Percentiles rank a stretch among this genome's conserved stretches.
Evolutionary conservation across 1,140 invertebrate genomes (phyloP).

Genomic region (Matsumurasca onukii): DNA sequence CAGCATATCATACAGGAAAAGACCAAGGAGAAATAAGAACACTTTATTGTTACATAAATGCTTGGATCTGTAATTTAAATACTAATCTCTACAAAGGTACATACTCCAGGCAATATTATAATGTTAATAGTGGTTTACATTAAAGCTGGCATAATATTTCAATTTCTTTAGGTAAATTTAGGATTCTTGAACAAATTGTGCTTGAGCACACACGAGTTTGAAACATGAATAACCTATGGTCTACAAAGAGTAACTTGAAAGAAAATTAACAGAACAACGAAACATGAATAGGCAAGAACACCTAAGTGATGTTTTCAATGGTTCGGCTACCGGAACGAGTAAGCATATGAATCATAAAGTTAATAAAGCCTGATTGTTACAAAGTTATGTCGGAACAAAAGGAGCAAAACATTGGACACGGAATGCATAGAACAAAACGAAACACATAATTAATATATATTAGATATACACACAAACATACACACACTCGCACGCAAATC

Average conservation of each 20-base stretch:
- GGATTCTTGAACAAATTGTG: conserved; percentile 9
- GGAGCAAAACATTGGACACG: background rate
- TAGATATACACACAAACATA: conserved; percentile 19
- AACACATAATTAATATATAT: conserved; percentile 17
- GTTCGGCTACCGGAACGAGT: background rate
- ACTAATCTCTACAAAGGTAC: conserved; percentile 26
- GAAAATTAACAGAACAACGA: background rate
- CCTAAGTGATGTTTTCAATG: conserved; percentile 7
- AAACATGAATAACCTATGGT: conserved; percentile 16
- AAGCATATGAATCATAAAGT: conserved; percentile 23
- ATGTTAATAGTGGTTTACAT: conserved; percentile 22
- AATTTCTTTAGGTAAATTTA: background rate
- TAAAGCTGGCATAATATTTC: conserved; percentile 16
- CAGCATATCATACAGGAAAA: too few relatives aligned
- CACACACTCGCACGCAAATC: background rate
- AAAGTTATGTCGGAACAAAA: background rate
- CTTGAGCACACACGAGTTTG: background rate
- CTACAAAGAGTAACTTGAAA: conserved; percentile 4
- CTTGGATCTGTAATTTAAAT: conserved; percentile 24
- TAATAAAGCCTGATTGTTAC: conserved; percentile 13
- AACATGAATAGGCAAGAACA: conserved; percentile 2
- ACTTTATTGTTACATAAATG: conserved; percentile 21
- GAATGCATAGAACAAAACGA: conserved; percentile 25
- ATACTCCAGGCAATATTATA: conserved; percentile 18
- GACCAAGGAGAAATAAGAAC: background rate